These are phyloP conservation scores for Lacanobia oleracea DNA, from an alignment of 2,888 invertebrate genomes.

Conservation along the genomic window DNA sequence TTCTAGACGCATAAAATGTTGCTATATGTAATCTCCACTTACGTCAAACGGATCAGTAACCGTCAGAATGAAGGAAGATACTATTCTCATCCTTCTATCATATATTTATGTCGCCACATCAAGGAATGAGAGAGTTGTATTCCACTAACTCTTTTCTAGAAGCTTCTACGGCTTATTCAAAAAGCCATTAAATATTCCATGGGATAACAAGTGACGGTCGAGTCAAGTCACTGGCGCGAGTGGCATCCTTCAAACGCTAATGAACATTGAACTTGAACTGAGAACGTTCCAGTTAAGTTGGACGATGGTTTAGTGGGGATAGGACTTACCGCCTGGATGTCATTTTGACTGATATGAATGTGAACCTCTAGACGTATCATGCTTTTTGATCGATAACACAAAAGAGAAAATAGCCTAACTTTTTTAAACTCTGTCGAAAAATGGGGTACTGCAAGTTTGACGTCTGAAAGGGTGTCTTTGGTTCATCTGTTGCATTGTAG, in stretches of 20 bases:
- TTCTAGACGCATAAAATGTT: no score
- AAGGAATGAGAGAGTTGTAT: neutral
- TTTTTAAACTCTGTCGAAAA: no score
- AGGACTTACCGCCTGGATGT: conserved; percentile 18
- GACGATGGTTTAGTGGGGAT: conserved; percentile 37
- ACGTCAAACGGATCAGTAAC: no score
- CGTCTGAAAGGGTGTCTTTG: no score
- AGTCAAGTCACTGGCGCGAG: conserved; percentile 55
- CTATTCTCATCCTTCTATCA: no score
- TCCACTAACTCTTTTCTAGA: neutral
- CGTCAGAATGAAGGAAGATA: no score
- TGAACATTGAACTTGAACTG: conserved; percentile 76
- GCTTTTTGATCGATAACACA: no score
- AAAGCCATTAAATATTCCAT: conserved; percentile 31
- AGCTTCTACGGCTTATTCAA: conserved; percentile 2
- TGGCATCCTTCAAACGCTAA: conserved; percentile 63
- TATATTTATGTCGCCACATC: no score
- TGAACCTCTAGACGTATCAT: neutral
- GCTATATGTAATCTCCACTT: no score
- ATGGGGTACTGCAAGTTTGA: no score
- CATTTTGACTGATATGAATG: neutral
- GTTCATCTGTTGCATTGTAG: no score
- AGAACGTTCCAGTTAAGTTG: conserved; percentile 57
- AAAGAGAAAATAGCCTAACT: no score
- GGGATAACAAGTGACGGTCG: conserved; percentile 42